These are phyloP conservation scores for Desmophyllum pertusum DNA, from an alignment of 92 coral and sea anemone genomes.

Conservation along the genomic window DNA sequence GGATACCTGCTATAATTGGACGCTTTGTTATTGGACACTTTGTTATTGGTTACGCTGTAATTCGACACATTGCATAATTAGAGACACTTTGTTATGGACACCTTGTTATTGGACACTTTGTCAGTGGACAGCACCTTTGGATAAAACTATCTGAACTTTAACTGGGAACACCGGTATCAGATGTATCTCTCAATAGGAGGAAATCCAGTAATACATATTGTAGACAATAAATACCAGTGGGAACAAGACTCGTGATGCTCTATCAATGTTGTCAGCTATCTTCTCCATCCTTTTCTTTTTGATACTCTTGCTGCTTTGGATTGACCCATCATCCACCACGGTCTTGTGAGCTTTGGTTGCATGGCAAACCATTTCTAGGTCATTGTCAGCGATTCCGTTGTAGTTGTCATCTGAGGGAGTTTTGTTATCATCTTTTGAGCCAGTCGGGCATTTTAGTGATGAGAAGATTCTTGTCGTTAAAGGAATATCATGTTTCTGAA, in stretches of 20 bases:
- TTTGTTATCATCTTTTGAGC: not conserved
- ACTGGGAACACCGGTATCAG: not conserved
- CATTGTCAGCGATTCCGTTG: not conserved
- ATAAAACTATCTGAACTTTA: no score
- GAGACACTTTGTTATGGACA: no score
- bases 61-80: no score
- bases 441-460: slow-evolving; percentile 6
- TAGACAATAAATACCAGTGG: slow-evolving; percentile 21
- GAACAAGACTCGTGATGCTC: slow-evolving; percentile 20
- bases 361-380: slow-evolving; percentile 49
- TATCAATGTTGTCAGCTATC: slow-evolving; percentile 23
- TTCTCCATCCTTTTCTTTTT: not conserved
- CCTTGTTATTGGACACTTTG: no score
- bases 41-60: no score
- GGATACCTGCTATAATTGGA: no score
- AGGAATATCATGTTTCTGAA: slow-evolving; percentile 13
- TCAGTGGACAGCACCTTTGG: no score
- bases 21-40: no score
- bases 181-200: no score
- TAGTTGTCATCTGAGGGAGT: not conserved
- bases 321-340: slow-evolving; percentile 40
- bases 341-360: slow-evolving; percentile 19
- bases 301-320: not conserved
- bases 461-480: not conserved
- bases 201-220: slow-evolving; percentile 23